Percentiles rank a stretch among this genome's conserved stretches.
phyloP scores from a whole-genome alignment of 2,888 invertebrate genomes.

The Acanthosoma haemorrhoidale region DNA sequence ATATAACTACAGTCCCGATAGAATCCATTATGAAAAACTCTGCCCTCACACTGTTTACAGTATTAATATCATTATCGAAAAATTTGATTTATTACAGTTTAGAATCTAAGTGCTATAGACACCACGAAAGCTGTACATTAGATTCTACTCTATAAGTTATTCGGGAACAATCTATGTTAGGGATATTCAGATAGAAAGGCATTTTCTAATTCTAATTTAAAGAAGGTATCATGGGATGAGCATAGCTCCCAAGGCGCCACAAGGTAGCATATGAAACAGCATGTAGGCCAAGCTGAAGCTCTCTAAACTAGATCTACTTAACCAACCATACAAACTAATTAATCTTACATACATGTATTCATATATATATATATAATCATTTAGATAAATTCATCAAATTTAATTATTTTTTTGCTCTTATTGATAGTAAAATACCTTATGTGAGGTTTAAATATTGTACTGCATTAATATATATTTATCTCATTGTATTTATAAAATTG shows the following conservation, averaged over 20 bases:
- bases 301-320: conserved; percentile 26
- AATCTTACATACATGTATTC: neutral
- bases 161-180: neutral
- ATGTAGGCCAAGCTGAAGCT: conserved; percentile 36
- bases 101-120: neutral
- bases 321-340: conserved; percentile 37
- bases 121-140: conserved; percentile 25
- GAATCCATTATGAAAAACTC: neutral
- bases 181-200: neutral
- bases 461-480: conserved; percentile 20
- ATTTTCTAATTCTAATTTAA: neutral
- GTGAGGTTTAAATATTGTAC: conserved; percentile 13
- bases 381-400: conserved; percentile 4
- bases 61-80: neutral
- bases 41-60: neutral
- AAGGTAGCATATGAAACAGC: conserved; percentile 15
- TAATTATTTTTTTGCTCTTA: conserved; percentile 2
- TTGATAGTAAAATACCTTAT: conserved; percentile 22
- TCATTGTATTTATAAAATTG: conserved; percentile 25
- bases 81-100: too few species aligned
- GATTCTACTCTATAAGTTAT: conserved; percentile 1
- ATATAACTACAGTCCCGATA: neutral
- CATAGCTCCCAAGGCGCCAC: conserved; percentile 4
- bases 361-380: conserved; percentile 13
- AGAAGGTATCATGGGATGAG: conserved; percentile 10